Evolutionary conservation across 2,113 vertebrate species (phyloP), one percentile per base, ranked within the genome.

Genomic region (Xiphias gladius): DNA sequence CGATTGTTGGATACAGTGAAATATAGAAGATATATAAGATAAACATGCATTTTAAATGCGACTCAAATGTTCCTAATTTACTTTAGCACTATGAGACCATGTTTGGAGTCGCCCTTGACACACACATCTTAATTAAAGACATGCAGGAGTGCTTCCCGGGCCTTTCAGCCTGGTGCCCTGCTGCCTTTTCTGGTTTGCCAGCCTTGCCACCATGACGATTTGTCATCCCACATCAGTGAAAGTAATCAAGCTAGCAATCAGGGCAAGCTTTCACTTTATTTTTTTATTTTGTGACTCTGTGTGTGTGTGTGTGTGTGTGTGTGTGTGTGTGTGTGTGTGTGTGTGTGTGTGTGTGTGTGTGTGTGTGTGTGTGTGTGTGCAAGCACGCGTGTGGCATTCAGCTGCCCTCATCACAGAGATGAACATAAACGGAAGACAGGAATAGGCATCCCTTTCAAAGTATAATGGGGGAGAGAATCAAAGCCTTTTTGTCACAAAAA

Each of bases 401-500:
- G 73, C 85, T 85, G 83, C 81, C 82, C 83, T 86, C 87, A 89
- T 88, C 89, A 87, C 80, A 85, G 80, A 48, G 73, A 86, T 78
- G 73, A 79, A 84, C 73, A 88, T 83, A 85, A 91, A 90, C 90
- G 84, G 84, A 79, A 71, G 88, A 91, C 81, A 91, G 90, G 87
- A 93, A 90, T 86, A 92, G 89, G 76, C 84, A 75, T 91, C 78
- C 59, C 78, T 93, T 93, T 86, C 84, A 93, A 94, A 92, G 88
- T 73, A 76, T 83, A 76, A 83, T 68, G 64, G 76, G 74, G 71
- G 78, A 84, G 72, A 37, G 84, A 93, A 92, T 91, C 86, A 90
- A 92, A 92, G 86, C 80, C 74, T 50, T 78, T 72, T 84, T 81
- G 73, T 86, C 83, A 72, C 58, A 77, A 71, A 83, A 89, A 43